Base-by-base conservation (phyloP, 2,113 vertebrate species). In the Dromaius novaehollandiae region DNA sequence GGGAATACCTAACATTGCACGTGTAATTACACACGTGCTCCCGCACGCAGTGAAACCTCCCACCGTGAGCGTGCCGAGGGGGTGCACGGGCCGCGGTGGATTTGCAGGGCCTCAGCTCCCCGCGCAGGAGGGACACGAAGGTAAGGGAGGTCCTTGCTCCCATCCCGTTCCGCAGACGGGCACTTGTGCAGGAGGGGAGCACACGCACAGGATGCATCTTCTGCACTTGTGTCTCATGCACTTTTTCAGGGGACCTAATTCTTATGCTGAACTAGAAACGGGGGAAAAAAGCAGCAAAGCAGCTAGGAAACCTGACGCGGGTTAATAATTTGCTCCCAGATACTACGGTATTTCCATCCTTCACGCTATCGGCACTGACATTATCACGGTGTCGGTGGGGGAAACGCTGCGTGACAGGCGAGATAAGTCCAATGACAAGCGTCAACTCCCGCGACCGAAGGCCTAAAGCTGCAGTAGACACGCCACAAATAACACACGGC, bases 11-110 rank as follows among this genome's bases (percentile, higher is more conserved):
- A 16, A 65, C 0, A 1, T 13, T 11, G 34, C 12, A 3, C 20
- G 0, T 4, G 20, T 14, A 9, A 70, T 51, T 11, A 13, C 50
- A n/a, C 2, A 19, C 3, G 32, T 9, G 4, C 11, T 53, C 4
- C 4, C 1, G 3, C 0, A 2, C 0, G 42, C 2, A 19, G 60
- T n/a, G 36, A 38, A 68, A 32, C 22, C 84, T 40, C 36, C 4
- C 0, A 20, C 30, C 0, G 24, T 2, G 40, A 46, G 2, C 8
- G 61, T 32, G 17, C 40, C 0, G 70, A 66, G 82, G 24, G 18
- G 19, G 18, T 19, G 24, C 0, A 16, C 30, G 5, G 40, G 17
- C 20, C 38, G 36, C 14, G 18, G 58, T 1, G 42, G 76, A 70
- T 51, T 11, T 26, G 40, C 40, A 64, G 55, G 69, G 75, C 48